Evolutionary conservation across 1,140 invertebrate genomes (phyloP).

Genomic region (Caerostris darwini): DNA sequence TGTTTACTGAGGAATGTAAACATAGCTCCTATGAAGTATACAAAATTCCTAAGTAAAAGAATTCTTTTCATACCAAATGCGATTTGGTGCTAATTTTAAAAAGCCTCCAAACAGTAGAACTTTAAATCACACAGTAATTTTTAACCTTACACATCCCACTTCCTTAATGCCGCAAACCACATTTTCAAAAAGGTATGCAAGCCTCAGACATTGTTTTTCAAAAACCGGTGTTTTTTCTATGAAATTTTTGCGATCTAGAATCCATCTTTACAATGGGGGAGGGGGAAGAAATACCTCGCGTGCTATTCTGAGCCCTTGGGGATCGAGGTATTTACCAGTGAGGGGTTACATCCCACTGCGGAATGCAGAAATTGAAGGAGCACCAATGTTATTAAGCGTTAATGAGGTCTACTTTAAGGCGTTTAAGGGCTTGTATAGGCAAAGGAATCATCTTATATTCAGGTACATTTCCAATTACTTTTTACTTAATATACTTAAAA

Average conservation of each 20-base stretch:
- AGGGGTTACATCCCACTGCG: constrained; percentile 11
- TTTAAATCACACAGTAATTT: not conserved
- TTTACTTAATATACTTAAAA: not conserved
- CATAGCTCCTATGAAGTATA: too few relatives aligned
- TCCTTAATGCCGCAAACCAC: not conserved
- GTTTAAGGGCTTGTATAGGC: not conserved
- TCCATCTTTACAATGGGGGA: constrained; percentile 10
- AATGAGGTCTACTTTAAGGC: constrained; percentile 1
- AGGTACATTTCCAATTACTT: not conserved
- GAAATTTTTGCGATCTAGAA: not conserved
- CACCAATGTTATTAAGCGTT: not conserved
- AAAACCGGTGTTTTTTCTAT: not conserved
- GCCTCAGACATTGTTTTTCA: not conserved
- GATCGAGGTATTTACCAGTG: not conserved
- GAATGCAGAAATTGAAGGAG: constrained; percentile 25
- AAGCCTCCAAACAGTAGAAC: too few relatives aligned
- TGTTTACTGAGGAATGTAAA: too few relatives aligned
- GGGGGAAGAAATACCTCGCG: not conserved
- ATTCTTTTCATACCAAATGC: too few relatives aligned
- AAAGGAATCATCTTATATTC: not conserved
- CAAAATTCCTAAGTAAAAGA: too few relatives aligned
- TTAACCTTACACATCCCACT: not conserved
- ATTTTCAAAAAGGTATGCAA: not conserved
- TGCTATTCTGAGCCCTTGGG: constrained; percentile 38
- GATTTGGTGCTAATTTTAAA: too few relatives aligned